A percentile compares a stretch with the other conserved stretches of the same genome.
These are phyloP conservation scores for Himalopsyche anomala DNA, from an alignment of 2,888 invertebrate genomes.

Conservation along the genomic window DNA sequence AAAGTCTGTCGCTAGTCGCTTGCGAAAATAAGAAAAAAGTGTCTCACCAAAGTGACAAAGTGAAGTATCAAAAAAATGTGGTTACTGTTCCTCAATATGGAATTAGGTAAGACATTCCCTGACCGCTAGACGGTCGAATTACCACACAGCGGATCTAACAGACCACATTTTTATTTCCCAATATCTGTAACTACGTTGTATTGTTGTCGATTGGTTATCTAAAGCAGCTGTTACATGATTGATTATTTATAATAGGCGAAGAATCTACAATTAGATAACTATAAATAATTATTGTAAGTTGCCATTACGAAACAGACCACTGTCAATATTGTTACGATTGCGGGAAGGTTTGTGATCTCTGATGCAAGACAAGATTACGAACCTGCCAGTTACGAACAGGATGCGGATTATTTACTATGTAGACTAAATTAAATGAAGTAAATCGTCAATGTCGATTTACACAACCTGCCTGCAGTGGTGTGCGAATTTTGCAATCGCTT, in stretches of 20 bases:
- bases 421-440: constrained; percentile 16
- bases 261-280: constrained; percentile 17
- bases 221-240: not conserved
- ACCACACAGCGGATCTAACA: too few relatives aligned
- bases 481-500: not conserved
- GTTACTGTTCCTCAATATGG: too few relatives aligned
- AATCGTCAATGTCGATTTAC: constrained; percentile 13
- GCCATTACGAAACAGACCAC: not conserved
- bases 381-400: not conserved
- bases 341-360: constrained; percentile 14
- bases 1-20: too few relatives aligned
- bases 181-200: not conserved
- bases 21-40: too few relatives aligned
- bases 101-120: too few relatives aligned
- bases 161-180: constrained; percentile 5
- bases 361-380: constrained; percentile 26
- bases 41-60: too few relatives aligned
- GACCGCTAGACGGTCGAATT: too few relatives aligned
- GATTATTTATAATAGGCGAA: not conserved
- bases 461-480: not conserved
- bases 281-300: not conserved
- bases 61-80: too few relatives aligned
- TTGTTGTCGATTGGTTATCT: not conserved
- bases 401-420: constrained; percentile 22
- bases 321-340: not conserved